Percentiles rank a stretch among this genome's conserved stretches.
These are phyloP conservation scores for Cromileptes altivelis DNA, from an alignment of 2,113 vertebrate species.

Conservation along the genomic window DNA sequence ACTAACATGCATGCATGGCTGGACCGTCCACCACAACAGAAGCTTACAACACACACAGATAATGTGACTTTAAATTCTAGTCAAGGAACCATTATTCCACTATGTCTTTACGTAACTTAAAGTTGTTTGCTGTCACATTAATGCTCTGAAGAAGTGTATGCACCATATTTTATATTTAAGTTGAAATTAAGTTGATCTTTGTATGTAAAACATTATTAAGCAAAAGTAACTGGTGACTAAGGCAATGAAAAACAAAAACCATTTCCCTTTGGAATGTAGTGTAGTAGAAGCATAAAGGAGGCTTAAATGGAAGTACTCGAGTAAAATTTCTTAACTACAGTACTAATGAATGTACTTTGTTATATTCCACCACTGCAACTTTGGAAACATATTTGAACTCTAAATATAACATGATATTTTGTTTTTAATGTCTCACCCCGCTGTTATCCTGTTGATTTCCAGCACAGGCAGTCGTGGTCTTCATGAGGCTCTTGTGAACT, in stretches of 20 bases:
- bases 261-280: no score
- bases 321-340: background rate
- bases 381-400: background rate
- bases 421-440: conserved; percentile 62
- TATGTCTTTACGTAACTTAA: no score
- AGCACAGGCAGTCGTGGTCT: conserved; percentile 60
- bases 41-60: no score
- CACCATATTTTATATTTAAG: background rate
- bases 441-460: conserved; percentile 57
- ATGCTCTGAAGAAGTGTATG: background rate
- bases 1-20: no score
- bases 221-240: background rate
- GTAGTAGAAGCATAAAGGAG: background rate
- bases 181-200: background rate
- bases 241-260: background rate
- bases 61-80: no score
- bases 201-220: background rate
- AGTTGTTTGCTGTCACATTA: no score
- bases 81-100: no score
- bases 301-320: background rate
- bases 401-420: background rate
- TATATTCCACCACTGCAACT: background rate
- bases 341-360: background rate
- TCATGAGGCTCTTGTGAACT: conserved; percentile 90
- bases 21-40: no score